Base-by-base conservation (phyloP, 1,140 invertebrate species). In the Bombus ignitus region DNA sequence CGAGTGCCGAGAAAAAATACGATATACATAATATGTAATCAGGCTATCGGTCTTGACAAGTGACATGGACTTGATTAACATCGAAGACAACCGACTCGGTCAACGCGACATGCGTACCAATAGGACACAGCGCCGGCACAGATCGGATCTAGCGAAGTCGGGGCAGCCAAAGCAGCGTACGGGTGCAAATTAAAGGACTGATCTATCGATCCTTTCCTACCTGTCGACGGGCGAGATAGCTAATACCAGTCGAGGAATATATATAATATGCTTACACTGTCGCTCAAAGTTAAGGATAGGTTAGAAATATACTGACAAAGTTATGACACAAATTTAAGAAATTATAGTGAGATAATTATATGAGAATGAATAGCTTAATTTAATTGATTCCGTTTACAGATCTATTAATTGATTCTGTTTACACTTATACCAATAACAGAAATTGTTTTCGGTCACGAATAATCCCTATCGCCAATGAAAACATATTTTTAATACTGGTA, bases 121-220 rank as follows among this genome's bases (percentile, higher is more conserved):
- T 89, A 89, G 76, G 57, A 68, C 87, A 85, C 82, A 66, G 73
- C 77, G 82, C n/a, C 32, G 65, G 22, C 25, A 65, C n/a, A 42
- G 89, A 91, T 86, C 65, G 62, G 75, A 90, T 91, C 78, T 87
- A 82, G 62, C 80, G 81, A 62, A 66, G 39, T 44, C 47, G 66
- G 77, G 37, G 59, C 76, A 57, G 44, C 47, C 37, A 66, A 82
- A 65, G 71, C 72, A 68, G 47, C 65, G 47, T 68, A 83, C 82
- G 59, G 85, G 78, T 88, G 82, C 91, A 92, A 90, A 92, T 93
- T 91, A 89, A 90, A 83, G 83, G 85, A 93, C 91, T 92, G 91
- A 92, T 93, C 90, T 90, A 93, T 93, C 87, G 90, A 92, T 92
- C 90, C 89, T 92, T 90, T 92, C 87, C 90, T 87, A 87, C 88